Percentiles rank a stretch among this genome's conserved stretches.
phyloP scores from a whole-genome alignment of 2,888 invertebrate species.

The Sinotaia quadrata region DNA sequence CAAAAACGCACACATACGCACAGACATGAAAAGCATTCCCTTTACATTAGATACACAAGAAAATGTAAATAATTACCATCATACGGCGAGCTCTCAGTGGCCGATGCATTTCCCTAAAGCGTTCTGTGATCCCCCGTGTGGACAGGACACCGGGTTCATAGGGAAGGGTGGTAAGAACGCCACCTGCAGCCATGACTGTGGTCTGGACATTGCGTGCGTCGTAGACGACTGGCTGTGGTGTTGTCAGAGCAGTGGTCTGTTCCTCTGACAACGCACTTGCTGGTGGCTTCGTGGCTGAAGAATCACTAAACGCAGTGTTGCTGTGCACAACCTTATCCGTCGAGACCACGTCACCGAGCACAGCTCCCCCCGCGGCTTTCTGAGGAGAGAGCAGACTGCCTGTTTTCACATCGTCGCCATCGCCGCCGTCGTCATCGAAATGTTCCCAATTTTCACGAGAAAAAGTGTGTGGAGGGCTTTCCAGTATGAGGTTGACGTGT shows the following conservation, averaged over 20 bases:
- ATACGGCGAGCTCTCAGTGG: constrained; percentile 45
- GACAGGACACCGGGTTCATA: constrained; percentile 45
- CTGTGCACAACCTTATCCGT: constrained; percentile 46
- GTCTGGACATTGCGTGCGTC: too few relatives aligned
- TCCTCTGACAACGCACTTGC: too few relatives aligned
- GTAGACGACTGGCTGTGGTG: too few relatives aligned
- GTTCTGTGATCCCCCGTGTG: constrained; percentile 41
- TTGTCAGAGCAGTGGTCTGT: too few relatives aligned
- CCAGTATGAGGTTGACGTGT: neutral
- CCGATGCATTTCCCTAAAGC: constrained; percentile 37
- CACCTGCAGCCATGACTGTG: too few relatives aligned
- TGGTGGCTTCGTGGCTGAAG: too few relatives aligned
- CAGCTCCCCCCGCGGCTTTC: neutral
- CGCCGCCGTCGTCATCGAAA: neutral
- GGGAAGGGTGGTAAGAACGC: too few relatives aligned
- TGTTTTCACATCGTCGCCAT: neutral
- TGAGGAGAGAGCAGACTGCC: neutral
- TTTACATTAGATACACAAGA: neutral
- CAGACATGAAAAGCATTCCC: neutral
- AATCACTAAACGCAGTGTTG: constrained; percentile 39
- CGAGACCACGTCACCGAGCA: neutral
- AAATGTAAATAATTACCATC: constrained; percentile 17
- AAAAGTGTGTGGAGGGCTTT: neutral
- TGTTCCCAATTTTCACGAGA: neutral
- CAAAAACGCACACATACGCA: neutral